Evolutionary conservation across 2,797 vertebrate species (phyloP).

Genomic region (Microctenopoma lineatum): DNA sequence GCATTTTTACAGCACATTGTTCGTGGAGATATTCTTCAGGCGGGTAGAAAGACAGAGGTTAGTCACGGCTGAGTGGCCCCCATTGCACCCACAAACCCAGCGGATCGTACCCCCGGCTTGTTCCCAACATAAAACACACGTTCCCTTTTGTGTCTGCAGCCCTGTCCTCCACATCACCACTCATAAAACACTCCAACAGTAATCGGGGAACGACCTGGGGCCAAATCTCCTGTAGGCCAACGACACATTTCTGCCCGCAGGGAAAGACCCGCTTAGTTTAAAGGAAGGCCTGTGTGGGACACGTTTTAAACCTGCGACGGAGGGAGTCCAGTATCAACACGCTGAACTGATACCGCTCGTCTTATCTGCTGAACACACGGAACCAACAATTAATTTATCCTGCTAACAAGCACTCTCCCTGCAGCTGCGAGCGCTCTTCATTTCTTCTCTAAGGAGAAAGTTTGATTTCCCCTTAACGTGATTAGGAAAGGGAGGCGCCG

Average conservation of each 20-base stretch:
- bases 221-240: slow-evolving; percentile 19
- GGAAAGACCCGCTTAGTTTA: not conserved
- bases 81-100: slow-evolving; percentile 49
- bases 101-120: slow-evolving; percentile 36
- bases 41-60: slow-evolving; percentile 44
- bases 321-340: not conserved
- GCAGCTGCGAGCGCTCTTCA: not conserved
- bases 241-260: slow-evolving; percentile 20
- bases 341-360: not conserved
- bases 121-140: slow-evolving; percentile 71
- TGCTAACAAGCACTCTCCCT: not conserved
- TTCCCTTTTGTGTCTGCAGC: slow-evolving; percentile 57
- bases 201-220: slow-evolving; percentile 53
- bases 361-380: not conserved
- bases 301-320: not conserved
- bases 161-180: slow-evolving; percentile 62
- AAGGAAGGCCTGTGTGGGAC: not conserved
- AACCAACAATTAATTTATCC: not conserved
- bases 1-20: slow-evolving; percentile 72
- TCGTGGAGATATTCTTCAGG: slow-evolving; percentile 49
- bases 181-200: slow-evolving; percentile 70
- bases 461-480: not conserved
- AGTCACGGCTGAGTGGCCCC: slow-evolving; percentile 70
- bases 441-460: not conserved
- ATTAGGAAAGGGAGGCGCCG: too few relatives aligned